These are phyloP conservation scores for Puntigrus tetrazona DNA, from an alignment of 2,113 vertebrate species.

Conservation along the genomic window DNA sequence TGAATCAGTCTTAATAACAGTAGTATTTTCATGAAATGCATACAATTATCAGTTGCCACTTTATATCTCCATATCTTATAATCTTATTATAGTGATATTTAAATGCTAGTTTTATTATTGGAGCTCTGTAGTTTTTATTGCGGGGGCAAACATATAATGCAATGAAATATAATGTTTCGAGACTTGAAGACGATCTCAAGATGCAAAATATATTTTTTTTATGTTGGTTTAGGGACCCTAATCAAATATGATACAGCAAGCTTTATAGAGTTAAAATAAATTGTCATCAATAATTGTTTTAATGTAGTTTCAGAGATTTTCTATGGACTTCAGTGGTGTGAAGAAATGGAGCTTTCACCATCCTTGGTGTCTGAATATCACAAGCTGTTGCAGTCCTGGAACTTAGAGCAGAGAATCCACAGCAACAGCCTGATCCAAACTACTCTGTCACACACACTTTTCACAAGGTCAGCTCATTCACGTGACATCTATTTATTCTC, in stretches of 20 bases:
- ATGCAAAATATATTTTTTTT: no score
- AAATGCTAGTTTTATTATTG: background rate
- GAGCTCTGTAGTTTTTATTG: background rate
- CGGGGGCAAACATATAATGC: background rate
- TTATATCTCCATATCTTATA: no score
- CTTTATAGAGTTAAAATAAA: background rate
- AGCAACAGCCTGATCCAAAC: slow-evolving; percentile 60
- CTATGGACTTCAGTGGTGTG: slow-evolving; percentile 92
- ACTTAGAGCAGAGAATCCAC: slow-evolving; percentile 73
- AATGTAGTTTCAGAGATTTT: slow-evolving; percentile 85
- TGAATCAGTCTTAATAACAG: background rate
- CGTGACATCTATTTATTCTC: background rate
- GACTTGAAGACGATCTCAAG: no score
- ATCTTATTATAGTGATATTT: background rate
- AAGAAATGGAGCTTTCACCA: slow-evolving; percentile 81
- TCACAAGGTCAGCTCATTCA: slow-evolving; percentile 78
- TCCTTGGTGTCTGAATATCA: slow-evolving; percentile 74
- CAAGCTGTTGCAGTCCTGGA: slow-evolving; percentile 78
- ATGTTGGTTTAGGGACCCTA: no score
- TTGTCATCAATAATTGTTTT: background rate
- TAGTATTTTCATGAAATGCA: background rate
- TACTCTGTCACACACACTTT: slow-evolving; percentile 78
- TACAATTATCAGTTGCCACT: no score
- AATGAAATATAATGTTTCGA: background rate
- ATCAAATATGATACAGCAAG: background rate